Evolutionary conservation across 1,140 invertebrate species (phyloP), one percentile per base, ranked within the genome.

Genomic region (Chlorops oryzae): DNA sequence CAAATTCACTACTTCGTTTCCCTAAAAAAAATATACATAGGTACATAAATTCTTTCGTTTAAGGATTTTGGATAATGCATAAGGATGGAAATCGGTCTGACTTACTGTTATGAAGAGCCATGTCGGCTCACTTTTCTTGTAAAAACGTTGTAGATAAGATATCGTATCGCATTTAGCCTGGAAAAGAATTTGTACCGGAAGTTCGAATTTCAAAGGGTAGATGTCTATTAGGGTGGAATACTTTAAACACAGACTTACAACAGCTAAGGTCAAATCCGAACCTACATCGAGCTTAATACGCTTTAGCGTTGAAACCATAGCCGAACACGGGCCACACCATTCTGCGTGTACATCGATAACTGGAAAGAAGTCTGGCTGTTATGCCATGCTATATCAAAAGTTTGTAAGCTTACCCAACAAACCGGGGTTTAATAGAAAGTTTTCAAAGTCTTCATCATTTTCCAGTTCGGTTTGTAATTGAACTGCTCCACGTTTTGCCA

Each of bases 341-440:
- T 91, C 88, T n/a, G 90, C 87, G 73, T 90, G 95, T 22, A 94
- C 80, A 69, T 96, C 91, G 18, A 91, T 78, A 52, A 95, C 90
- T 92, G 63, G 34, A 21, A 0, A 17, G 18, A 42, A 28, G 7
- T 13, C n/a, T n/a, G n/a, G n/a, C n/a, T n/a, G n/a, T n/a, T n/a
- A n/a, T n/a, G n/a, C n/a, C n/a, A n/a, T n/a, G n/a, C n/a, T n/a
- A n/a, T n/a, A n/a, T n/a, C n/a, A n/a, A n/a, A n/a, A n/a, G n/a
- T n/a, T n/a, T n/a, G n/a, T n/a, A n/a, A n/a, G n/a, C n/a, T 71
- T 75, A 90, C 91, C 86, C 50, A 91, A 75, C 25, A 95, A 74
- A 47, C 92, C 91, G 50, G 88, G 81, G 59, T 82, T 81, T 42
- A 80, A 75, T 23, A 94, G 58, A 52, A 92, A 80, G 66, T 88